These are phyloP conservation scores for Dastarcus helophoroides DNA, from an alignment of 2,888 invertebrate genomes.

Conservation along the genomic window DNA sequence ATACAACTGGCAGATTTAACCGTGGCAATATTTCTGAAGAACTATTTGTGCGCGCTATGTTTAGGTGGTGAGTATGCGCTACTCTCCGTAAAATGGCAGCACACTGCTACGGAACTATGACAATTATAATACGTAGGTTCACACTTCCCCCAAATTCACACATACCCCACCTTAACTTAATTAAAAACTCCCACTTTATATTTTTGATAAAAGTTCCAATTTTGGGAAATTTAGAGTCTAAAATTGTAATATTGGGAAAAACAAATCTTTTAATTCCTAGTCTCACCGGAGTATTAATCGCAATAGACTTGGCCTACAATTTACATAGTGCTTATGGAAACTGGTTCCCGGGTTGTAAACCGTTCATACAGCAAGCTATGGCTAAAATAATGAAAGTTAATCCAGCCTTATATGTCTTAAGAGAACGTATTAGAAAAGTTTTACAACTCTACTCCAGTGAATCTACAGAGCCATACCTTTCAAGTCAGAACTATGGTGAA, in stretches of 20 bases:
- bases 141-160: slow-evolving; percentile 2
- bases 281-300: slow-evolving; percentile 95
- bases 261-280: too few species aligned
- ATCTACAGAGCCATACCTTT: slow-evolving; percentile 97
- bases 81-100: slow-evolving; percentile 7
- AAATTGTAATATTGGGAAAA: too few species aligned
- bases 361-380: slow-evolving; percentile 98
- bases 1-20: too few species aligned
- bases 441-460: slow-evolving; percentile 96
- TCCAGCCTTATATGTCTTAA: slow-evolving; percentile 92
- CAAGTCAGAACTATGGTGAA: slow-evolving; percentile 99
- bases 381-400: slow-evolving; percentile 99
- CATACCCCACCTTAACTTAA: slow-evolving; percentile 7
- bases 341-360: slow-evolving; percentile 99
- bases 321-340: slow-evolving; percentile 98
- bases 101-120: neutral
- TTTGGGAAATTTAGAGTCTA: too few species aligned
- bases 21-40: too few species aligned
- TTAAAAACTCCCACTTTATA: too few species aligned
- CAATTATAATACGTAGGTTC: neutral
- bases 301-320: slow-evolving; percentile 97
- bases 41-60: too few species aligned
- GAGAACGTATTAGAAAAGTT: slow-evolving; percentile 98
- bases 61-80: too few species aligned
- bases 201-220: too few species aligned